Evolutionary conservation across 2,113 vertebrate species (phyloP).

Genomic region (Siniperca chuatsi): DNA sequence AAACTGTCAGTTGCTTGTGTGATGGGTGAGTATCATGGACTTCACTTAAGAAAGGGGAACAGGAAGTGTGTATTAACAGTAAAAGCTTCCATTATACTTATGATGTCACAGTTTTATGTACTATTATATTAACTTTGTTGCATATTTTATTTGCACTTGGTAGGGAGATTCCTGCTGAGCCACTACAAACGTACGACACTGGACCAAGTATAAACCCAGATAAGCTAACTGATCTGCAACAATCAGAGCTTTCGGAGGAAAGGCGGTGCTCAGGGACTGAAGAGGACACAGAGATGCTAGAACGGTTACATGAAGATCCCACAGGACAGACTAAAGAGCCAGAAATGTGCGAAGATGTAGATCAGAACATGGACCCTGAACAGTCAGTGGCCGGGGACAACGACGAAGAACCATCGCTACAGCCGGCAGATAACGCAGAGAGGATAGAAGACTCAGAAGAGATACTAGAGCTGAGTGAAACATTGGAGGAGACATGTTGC

Average conservation of each 20-base stretch:
- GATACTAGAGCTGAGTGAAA: constrained; percentile 10
- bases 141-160: constrained; percentile 10
- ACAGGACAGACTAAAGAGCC: constrained; percentile 15
- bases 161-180: constrained; percentile 49
- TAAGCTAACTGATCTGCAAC: constrained; percentile 24
- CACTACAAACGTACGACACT: constrained; percentile 21
- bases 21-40: constrained; percentile 65
- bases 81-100: neutral
- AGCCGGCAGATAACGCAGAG: constrained; percentile 29
- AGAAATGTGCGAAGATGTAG: constrained; percentile 56
- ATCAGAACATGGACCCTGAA: constrained; percentile 35
- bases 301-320: constrained; percentile 19
- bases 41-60: constrained; percentile 44
- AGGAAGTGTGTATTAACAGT: constrained; percentile 38
- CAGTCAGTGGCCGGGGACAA: constrained; percentile 20
- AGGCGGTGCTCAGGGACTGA: neutral
- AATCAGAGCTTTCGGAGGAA: constrained; percentile 44
- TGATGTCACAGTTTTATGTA: neutral
- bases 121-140: neutral
- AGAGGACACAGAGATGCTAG: constrained; percentile 19
- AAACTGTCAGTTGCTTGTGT: constrained; percentile 19
- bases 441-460: constrained; percentile 29
- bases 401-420: neutral
- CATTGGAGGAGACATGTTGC: constrained; percentile 26
- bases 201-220: neutral